Base-by-base conservation (phyloP, 2,797 vertebrate species). In the Tinamus major region DNA sequence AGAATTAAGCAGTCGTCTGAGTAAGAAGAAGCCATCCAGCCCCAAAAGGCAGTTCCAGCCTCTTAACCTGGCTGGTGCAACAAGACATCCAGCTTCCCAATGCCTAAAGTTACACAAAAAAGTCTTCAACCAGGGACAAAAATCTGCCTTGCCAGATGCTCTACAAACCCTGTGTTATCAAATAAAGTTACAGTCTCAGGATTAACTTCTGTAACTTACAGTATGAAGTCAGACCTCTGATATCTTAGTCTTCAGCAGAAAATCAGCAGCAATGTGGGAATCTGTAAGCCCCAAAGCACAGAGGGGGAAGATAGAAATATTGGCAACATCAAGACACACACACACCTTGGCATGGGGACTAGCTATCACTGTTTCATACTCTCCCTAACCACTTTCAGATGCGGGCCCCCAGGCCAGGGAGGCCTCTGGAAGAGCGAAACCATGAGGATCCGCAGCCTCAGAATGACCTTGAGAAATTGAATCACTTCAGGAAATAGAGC, bases 401-500 rank as follows among this genome's bases (percentile, higher is more conserved):
- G 58, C 53, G 77, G 81, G 48, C 37, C 51, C 23, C 24, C 6
- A 4, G 51, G 68, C 51, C 49, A 35, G 44, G 37, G 61, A 87
- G 33, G 49, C 53, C 9, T 12, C 70, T 86, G 75, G 79, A 93
- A 79, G 58, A 89, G 62, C 0, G 1, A 79, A 49, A 72, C 37
- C 61, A 65, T 0, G 3, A 92, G 33, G 71, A 93, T 78, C 55
- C 0, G 1, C 72, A 95, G 84, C 90, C 90, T 79, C n/a, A 63
- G 59, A 72, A 89, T 94, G 88, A 94, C 89, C 95, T 85, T 17
- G 26, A 78, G 69, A 79, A 74, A 75, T 61, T 44, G 84, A 93
- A 94, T 62, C 2, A 0, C 53, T 92, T 89, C 90, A 90, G 93
- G 89, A 87, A 96, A 85, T 0, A 1, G 81, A 89, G 61, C 81